Evolutionary conservation across 2,797 vertebrate species (phyloP), one percentile per base, ranked within the genome.

Genomic region (Euphonia xanthogaster): DNA sequence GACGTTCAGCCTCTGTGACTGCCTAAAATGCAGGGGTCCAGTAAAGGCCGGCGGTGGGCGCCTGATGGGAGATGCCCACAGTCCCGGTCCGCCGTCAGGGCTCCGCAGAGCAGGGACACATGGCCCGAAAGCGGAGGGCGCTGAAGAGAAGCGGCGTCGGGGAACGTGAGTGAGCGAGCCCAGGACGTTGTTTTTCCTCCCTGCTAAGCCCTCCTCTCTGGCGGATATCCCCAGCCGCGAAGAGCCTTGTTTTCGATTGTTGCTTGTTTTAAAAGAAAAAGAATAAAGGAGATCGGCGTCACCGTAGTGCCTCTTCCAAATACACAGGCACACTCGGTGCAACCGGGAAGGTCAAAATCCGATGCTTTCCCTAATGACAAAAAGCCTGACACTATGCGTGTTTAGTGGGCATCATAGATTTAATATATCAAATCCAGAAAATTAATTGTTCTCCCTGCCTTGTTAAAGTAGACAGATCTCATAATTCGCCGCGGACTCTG

Each of bases 301-400:
- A 25, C 51, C 2, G 2, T 33, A 7, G 16, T 35, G 25, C 11
- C 55, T 48, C 21, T 24, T 53, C 53, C 61, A 68, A 23, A 33
- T 4, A 4, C 1, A 27, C 4, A 21, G 31, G 31, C 42, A 5
- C 3, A 1, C 28, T 66, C 8, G 3, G 57, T 71, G 42, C 40
- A 37, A 40, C n/a, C 17, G 14, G 42, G 25, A 74, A 87, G 25
- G 31, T 54, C 39, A 30, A 50, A 85, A 67, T 48, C 57, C 14
- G 0, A 9, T 22, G 30, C 3, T 35, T 44, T 71, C 12, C 24
- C 57, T 54, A 42, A 45, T 14, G 45, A 76, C 7, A 7, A 62
- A 70, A 63, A 93, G 13, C 28, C 27, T 10, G 22, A 35, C 14
- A 8, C 31, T 10, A 0, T 3, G 22, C 1, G 0, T 60, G 33